Conservation (phyloP, 2,113 vertebrate species). For the Cariama cristata region DNA sequence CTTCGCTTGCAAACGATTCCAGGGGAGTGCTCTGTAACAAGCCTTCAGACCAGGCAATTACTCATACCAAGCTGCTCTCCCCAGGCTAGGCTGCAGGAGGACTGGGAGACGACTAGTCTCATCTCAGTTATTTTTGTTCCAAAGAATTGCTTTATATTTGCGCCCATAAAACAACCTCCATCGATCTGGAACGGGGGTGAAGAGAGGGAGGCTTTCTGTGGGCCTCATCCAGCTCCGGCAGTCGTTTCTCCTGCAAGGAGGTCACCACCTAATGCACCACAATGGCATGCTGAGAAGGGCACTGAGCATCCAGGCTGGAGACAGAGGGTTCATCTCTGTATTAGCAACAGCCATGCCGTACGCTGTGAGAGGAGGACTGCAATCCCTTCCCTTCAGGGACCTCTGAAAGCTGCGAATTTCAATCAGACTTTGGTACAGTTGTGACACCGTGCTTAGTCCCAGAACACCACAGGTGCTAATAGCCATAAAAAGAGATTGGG, state of each 20-base stretch:
- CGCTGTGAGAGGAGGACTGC: neutral
- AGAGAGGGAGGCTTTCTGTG: neutral
- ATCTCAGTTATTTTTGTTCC: neutral
- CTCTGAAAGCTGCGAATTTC: neutral
- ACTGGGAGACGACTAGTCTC: neutral
- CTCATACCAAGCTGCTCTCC: neutral
- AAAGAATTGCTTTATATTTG: neutral
- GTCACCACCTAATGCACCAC: neutral
- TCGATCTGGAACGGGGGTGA: neutral
- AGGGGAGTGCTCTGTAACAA: neutral
- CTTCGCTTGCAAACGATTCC: neutral
- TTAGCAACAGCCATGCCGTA: accelerated
- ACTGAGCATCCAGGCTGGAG: neutral
- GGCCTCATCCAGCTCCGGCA: neutral
- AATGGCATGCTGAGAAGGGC: neutral
- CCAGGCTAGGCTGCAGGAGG: neutral
- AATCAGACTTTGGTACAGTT: neutral
- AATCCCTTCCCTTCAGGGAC: neutral
- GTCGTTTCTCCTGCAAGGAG: neutral
- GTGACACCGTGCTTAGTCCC: neutral
- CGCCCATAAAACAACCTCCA: neutral
- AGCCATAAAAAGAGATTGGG: neutral
- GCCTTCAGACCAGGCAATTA: neutral
- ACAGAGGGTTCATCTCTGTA: neutral
- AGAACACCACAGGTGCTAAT: neutral